These are phyloP conservation scores for Entomobrya multifasciata DNA, from an alignment of 2,888 invertebrate genomes.

Conservation along the genomic window DNA sequence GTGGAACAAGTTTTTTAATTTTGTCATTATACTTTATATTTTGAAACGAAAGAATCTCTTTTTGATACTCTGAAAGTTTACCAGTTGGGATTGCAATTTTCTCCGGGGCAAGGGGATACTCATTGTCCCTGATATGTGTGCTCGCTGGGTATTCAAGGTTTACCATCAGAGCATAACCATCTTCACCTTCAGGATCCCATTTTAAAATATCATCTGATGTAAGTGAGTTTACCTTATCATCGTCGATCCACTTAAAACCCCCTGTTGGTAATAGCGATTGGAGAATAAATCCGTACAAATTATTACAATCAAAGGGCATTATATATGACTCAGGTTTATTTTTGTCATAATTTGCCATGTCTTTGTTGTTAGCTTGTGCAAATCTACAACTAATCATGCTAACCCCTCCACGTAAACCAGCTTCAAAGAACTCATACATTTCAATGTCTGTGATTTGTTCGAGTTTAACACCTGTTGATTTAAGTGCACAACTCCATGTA, in stretches of 20 bases:
- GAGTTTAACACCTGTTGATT: conserved; percentile 25
- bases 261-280: background rate
- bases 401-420: conserved; percentile 42
- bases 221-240: background rate
- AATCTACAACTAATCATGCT: conserved; percentile 5
- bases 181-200: background rate
- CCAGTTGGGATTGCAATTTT: background rate
- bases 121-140: conserved; percentile 17
- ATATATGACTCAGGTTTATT: background rate
- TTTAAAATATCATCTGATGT: background rate
- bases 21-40: conserved; percentile 19
- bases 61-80: background rate
- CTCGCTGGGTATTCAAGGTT: background rate
- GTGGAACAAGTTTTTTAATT: conserved; percentile 14
- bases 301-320: conserved; percentile 39
- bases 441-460: conserved; percentile 25
- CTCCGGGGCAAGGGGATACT: conserved; percentile 22
- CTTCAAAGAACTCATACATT: conserved; percentile 32
- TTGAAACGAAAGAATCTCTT: background rate
- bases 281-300: conserved; percentile 48
- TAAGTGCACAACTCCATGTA: conserved; percentile 23
- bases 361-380: conserved; percentile 15
- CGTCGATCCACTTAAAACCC: conserved; percentile 32
- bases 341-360: background rate
- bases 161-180: conserved; percentile 7